Evolutionary conservation across 2,888 invertebrate genomes (phyloP).

Genomic region (Heliconius charithonia): DNA sequence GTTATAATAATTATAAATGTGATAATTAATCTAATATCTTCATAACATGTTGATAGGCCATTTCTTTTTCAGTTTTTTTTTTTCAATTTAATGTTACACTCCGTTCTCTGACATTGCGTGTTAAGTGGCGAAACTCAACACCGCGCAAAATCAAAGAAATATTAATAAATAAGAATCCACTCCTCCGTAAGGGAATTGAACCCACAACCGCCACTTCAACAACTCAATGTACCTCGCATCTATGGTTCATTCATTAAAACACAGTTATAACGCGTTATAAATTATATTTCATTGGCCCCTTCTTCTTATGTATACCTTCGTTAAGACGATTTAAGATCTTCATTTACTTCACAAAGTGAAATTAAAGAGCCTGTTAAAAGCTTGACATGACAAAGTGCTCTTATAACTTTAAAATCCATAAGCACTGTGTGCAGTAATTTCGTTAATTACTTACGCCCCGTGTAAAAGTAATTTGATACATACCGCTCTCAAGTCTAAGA

Average conservation of each 20-base stretch:
- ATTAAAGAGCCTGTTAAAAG: conserved; percentile 81
- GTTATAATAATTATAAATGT: background rate
- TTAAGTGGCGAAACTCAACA: no score
- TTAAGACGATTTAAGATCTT: conserved; percentile 80
- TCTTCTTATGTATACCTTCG: conserved; percentile 55
- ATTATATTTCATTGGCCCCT: conserved; percentile 29
- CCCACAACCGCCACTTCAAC: no score
- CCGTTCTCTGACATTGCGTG: background rate
- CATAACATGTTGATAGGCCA: no score
- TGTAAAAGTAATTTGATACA: conserved; percentile 59
- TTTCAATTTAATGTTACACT: background rate
- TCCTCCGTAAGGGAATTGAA: no score
- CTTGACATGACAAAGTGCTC: conserved; percentile 81
- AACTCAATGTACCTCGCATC: background rate
- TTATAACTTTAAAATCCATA: conserved; percentile 78
- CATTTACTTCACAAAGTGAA: conserved; percentile 81
- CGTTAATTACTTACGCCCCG: conserved; percentile 69
- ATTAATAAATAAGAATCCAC: no score
- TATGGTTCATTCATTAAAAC: background rate
- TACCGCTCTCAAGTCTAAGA: conserved; percentile 1
- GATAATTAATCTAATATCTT: background rate
- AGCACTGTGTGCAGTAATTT: conserved; percentile 75
- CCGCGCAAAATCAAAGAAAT: no score
- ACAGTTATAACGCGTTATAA: conserved; percentile 27
- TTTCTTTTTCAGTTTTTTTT: background rate